Evolutionary conservation across 2,113 vertebrate species (phyloP).

Genomic region (Eira barbara): DNA sequence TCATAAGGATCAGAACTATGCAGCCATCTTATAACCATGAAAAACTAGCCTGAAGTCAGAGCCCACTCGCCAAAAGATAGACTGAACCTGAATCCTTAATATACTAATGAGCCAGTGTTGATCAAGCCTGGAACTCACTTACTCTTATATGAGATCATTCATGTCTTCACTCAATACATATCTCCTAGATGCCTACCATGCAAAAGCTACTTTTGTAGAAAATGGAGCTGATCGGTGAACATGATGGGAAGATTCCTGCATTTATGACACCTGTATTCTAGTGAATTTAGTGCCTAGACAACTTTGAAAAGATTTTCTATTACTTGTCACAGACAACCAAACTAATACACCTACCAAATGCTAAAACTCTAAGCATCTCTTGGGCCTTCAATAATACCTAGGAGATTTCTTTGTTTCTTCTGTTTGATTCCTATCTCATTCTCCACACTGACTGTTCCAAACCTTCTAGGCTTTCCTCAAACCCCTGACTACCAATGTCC

Average conservation of each 20-base stretch:
- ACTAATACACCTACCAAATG: neutral
- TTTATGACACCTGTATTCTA: neutral
- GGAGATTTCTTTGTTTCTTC: neutral
- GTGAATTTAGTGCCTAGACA: neutral
- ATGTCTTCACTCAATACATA: neutral
- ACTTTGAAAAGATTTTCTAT: slow-evolving; percentile 16
- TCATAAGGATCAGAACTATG: neutral
- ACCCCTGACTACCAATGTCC: neutral
- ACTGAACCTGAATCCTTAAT: neutral
- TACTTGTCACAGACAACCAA: slow-evolving; percentile 16
- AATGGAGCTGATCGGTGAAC: neutral
- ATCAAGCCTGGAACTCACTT: neutral
- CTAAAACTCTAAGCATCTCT: neutral
- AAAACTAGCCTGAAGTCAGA: slow-evolving; percentile 4
- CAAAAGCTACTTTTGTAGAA: neutral
- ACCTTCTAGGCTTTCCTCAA: neutral
- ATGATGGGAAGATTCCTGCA: neutral
- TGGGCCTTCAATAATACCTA: neutral
- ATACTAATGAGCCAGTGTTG: neutral
- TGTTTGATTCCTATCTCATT: neutral
- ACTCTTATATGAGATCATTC: neutral
- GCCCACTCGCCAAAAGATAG: neutral
- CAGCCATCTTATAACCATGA: neutral
- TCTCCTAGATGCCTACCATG: neutral
- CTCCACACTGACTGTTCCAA: neutral